These are phyloP conservation scores for Microcebus tavaratra DNA, from an alignment of 2,113 vertebrate genomes.

Conservation along the genomic window DNA sequence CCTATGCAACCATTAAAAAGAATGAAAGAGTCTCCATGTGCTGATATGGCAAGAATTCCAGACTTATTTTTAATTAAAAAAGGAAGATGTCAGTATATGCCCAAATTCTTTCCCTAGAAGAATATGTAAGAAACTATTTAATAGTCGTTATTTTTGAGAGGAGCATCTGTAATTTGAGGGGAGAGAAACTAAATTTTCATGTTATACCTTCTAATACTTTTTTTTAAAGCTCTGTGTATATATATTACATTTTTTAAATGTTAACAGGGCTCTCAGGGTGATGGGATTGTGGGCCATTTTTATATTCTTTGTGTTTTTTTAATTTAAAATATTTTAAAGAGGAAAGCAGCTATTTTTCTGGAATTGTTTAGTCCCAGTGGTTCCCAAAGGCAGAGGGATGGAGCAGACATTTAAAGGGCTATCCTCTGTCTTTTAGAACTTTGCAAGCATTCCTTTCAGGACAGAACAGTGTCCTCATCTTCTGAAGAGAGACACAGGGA, in stretches of 20 bases:
- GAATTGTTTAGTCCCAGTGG: constrained; percentile 47
- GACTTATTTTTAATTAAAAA: constrained; percentile 22
- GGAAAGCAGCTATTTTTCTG: constrained; percentile 58
- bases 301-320: constrained; percentile 59
- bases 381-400: constrained; percentile 2
- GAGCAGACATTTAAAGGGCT: constrained; percentile 63
- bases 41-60: not conserved
- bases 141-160: not conserved
- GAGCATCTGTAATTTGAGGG: not conserved
- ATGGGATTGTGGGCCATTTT: constrained; percentile 46
- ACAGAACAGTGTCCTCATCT: not conserved
- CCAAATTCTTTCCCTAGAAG: not conserved
- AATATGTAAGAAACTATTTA: not conserved
- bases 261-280: constrained; percentile 22
- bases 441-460: not conserved
- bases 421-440: not conserved
- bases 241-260: constrained; percentile 44
- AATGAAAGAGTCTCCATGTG: not conserved
- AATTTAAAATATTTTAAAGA: constrained; percentile 66
- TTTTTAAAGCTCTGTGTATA: not conserved
- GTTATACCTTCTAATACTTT: not conserved
- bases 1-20: not conserved
- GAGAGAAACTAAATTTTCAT: not conserved
- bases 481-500: not conserved
- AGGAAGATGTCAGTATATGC: not conserved